Evolutionary conservation across 2,797 vertebrate species (phyloP).

Genomic region (Rhodeus uyekii): DNA sequence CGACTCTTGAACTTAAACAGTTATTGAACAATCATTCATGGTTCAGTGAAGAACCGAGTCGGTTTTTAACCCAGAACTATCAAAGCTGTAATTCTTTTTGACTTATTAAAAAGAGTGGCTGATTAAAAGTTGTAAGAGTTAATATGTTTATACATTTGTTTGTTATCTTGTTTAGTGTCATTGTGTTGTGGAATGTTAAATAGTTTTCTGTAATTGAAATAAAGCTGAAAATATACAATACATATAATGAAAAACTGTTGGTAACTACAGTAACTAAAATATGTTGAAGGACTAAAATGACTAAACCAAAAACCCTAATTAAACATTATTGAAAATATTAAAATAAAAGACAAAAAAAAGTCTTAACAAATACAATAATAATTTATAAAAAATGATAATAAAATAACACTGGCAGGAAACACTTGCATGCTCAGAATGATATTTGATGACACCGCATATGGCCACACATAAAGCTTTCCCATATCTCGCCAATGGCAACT

Average conservation of each 20-base stretch:
- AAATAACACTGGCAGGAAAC: no score
- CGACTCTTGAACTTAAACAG: not conserved
- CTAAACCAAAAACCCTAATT: not conserved
- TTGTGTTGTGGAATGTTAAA: not conserved
- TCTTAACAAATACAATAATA: not conserved
- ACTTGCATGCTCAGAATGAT: not conserved
- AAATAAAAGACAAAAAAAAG: not conserved
- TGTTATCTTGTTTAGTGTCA: not conserved
- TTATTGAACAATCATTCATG: not conserved
- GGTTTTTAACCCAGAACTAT: not conserved
- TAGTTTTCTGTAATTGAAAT: not conserved
- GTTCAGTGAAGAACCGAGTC: not conserved
- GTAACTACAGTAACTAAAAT: not conserved
- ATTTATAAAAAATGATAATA: not conserved
- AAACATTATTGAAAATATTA: not conserved
- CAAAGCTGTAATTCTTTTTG: not conserved
- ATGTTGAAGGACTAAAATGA: not conserved
- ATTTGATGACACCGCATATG: not conserved
- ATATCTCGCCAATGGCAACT: not conserved
- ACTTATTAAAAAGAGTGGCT: not conserved
- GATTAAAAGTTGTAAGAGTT: not conserved
- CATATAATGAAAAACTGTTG: not conserved
- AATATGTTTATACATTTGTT: no score
- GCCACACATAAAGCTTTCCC: not conserved
- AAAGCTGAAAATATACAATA: not conserved